Base-by-base conservation (phyloP, 2,888 invertebrate genomes). In the Calameuta idolon region DNA sequence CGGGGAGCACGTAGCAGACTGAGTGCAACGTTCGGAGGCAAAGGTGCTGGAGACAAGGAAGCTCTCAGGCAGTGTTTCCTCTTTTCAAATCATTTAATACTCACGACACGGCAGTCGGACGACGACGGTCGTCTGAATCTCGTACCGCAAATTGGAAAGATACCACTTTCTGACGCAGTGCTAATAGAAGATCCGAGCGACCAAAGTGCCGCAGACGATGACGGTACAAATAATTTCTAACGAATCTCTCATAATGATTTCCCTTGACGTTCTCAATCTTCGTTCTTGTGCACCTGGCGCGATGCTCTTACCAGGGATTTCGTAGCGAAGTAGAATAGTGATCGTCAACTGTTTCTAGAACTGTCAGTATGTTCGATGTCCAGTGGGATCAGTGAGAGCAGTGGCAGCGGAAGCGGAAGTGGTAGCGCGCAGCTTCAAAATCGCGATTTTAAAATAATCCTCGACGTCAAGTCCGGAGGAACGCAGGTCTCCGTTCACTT, bases 41-140 rank as follows among this genome's bases (percentile, higher is more conserved):
- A 89, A 82, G 78, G 82, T 30, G 76, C 83, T 4, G 93, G 93
- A 77, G 95, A 96, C 85, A 95, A 95, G 86, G 96, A 96, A 89
- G 93, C 93, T 11, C 92, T 95, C 3, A 93, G 98, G 0, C 97
- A 97, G 90, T 97, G 97, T 83, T 98, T 97, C 90, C 94, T 98
- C 33, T 98, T 98, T 92, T 97, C 97, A 81, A 97, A 97, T 93
- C 97, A 97, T 91, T 93, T 98, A 83, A 95, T 98, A 82, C 93
- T 98, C 75, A 96, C 97, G 1, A 97, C 96, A 3, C 93, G 96
- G 92, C 94, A 93, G 86, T 89, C 89, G 9, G 94, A 96, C 4
- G 94, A 96, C 1, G 97, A 95, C 78, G 98, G 98, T 5, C 94
- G 97, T 79, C 94, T 98, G n/a, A 97, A 97, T 91, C 93, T 98